Base-by-base conservation (phyloP, 2,888 invertebrate genomes). In the Agrotis ipsilon region DNA sequence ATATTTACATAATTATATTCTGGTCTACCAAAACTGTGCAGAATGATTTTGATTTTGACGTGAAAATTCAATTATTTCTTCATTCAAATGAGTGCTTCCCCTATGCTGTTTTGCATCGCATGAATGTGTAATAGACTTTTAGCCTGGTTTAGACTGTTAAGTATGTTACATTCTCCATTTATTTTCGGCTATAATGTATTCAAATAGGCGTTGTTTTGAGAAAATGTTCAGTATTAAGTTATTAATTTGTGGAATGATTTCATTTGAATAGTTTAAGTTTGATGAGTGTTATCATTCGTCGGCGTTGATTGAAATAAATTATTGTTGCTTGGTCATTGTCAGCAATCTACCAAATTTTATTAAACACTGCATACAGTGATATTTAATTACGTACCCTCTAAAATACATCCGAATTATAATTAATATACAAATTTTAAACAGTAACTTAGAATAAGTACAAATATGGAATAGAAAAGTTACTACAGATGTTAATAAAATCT, bases 11-110 rank as follows among this genome's bases (percentile, higher is more conserved):
- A n/a, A n/a, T n/a, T 51, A 46, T 21, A 71, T 48, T 71, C n/a
- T 45, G 18, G 68, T 71, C 43, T 18, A 39, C 27, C 13, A n/a
- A 69, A 43, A 52, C n/a, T 19, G 55, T 68, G 60, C 68, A 72
- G 75, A 73, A 73, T 62, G 57, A 73, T 78, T 79, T 81, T 76
- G 77, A 81, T 80, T 83, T 63, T 61, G 65, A 75, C 66, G 58
- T 72, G 85, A 68, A 80, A 81, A 85, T 84, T 80, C 70, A 83
- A 85, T 84, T 84, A 84, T 78, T 59, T 73, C 70, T 76, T 85
- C 83, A 84, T 84, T 80, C 72, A 58, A 61, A 59, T 75, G 73
- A 84, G 85, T 83, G 85, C 69, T 68, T 76, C 49, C 64, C 64
- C 67, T 51, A 63, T 75, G 64, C 59, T 74, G 68, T 70, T 81